A percentile compares a stretch with the other conserved stretches of the same genome.
Evolutionary conservation across 64 coral and sea anemone genomes (phyloP).

Genomic region (Catalaphyllia jardinei): DNA sequence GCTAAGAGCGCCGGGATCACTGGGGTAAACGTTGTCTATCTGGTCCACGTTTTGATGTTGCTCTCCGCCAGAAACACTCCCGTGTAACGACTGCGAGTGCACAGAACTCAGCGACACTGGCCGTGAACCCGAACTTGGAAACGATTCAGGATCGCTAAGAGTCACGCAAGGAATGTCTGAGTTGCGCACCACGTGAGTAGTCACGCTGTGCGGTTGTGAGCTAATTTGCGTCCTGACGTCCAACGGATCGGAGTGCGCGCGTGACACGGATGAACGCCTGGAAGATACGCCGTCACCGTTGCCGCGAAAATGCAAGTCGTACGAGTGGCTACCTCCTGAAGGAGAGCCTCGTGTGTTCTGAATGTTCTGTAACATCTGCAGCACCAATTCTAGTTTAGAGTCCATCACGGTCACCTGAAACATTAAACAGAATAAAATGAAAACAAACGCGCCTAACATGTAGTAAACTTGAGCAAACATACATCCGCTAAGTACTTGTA

Average conservation of each 20-base stretch:
- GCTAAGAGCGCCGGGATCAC: neutral
- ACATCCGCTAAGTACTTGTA: too few species aligned
- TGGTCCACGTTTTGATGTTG: conserved; percentile 23
- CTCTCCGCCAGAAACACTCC: conserved; percentile 16
- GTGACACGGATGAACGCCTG: conserved; percentile 27
- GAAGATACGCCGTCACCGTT: conserved; percentile 32
- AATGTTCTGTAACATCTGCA: conserved; percentile 23
- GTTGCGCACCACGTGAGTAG: neutral
- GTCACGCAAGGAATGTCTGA: conserved; percentile 39
- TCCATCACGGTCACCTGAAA: conserved; percentile 26
- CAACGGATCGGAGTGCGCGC: conserved; percentile 26
- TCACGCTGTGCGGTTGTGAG: neutral
- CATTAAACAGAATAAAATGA: neutral
- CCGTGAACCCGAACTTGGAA: conserved; percentile 12
- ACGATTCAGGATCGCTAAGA: conserved; percentile 26
- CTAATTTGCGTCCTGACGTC: conserved; percentile 1
- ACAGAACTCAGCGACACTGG: neutral
- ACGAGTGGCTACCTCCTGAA: conserved; percentile 27
- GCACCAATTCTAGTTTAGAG: conserved; percentile 16
- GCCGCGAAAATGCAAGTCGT: conserved; percentile 21
- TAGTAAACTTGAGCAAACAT: too few species aligned
- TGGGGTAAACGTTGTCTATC: neutral
- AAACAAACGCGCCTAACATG: too few species aligned
- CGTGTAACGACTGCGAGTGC: conserved; percentile 9
- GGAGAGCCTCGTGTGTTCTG: conserved; percentile 6